A percentile compares a stretch with the other conserved stretches of the same genome.
Evolutionary conservation across 2,888 invertebrate species (phyloP).

Genomic region (Altica lythri): DNA sequence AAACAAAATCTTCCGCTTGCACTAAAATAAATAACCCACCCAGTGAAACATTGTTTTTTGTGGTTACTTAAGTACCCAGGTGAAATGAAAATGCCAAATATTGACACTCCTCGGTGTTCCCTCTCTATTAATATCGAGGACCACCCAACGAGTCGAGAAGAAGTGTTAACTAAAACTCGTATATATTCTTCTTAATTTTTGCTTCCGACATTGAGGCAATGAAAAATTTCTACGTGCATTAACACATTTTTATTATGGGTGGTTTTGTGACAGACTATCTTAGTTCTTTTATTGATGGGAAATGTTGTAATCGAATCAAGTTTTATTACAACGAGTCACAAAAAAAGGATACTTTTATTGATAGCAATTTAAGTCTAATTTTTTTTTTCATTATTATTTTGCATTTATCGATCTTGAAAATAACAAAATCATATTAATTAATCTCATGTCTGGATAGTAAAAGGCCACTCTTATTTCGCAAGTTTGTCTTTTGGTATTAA

Average conservation of each 20-base stretch:
- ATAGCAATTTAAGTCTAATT: too few relatives aligned
- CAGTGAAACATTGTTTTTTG: constrained; percentile 48
- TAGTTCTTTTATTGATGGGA: constrained; percentile 36
- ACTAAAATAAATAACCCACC: constrained; percentile 40
- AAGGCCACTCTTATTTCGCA: too few relatives aligned
- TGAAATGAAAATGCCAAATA: constrained; percentile 51
- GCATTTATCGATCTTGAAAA: too few relatives aligned
- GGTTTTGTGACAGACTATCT: constrained; percentile 31
- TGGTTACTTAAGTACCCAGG: constrained; percentile 49
- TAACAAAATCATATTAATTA: too few relatives aligned
- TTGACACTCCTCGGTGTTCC: constrained; percentile 42
- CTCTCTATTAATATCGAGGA: constrained; percentile 34
- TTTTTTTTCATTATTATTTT: too few relatives aligned
- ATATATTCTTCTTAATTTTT: constrained; percentile 9
- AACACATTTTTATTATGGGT: constrained; percentile 53
- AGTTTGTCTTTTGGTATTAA: too few relatives aligned
- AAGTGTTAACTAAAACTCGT: constrained; percentile 28
- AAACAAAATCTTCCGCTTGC: constrained; percentile 29
- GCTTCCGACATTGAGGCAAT: constrained; percentile 4
- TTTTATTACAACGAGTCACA: too few relatives aligned
- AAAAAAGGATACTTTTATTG: background rate
- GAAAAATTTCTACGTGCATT: constrained; percentile 52
- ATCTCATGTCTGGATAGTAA: too few relatives aligned
- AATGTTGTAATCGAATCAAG: constrained; percentile 7
- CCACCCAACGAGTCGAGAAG: constrained; percentile 44